A percentile compares a stretch with the other conserved stretches of the same genome.
phyloP scores from a whole-genome alignment of 2,797 vertebrate genomes.

The Coreius guichenoti region DNA sequence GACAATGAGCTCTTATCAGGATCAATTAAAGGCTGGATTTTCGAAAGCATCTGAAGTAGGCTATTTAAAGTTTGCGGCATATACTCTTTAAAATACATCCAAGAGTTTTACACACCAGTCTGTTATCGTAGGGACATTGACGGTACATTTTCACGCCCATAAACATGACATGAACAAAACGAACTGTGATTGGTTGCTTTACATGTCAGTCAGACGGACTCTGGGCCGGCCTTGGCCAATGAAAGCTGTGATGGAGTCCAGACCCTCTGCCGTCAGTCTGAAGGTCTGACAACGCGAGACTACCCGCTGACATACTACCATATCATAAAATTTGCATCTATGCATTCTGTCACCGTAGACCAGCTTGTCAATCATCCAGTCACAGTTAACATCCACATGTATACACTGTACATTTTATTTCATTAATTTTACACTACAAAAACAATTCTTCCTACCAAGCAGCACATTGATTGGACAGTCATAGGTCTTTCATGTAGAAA shows the following conservation, averaged over 20 bases:
- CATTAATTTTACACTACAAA: background rate
- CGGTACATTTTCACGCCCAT: background rate
- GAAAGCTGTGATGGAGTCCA: background rate
- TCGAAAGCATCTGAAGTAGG: background rate
- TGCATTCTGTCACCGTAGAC: background rate
- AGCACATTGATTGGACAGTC: too few relatives aligned
- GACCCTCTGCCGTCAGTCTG: too few relatives aligned
- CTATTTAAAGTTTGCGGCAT: background rate
- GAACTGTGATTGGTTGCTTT: background rate
- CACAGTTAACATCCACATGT: background rate
- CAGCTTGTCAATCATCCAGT: background rate
- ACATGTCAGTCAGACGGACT: background rate
- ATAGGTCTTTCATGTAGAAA: too few relatives aligned
- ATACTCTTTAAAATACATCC: background rate
- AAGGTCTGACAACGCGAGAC: too few relatives aligned
- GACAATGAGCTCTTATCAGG: background rate
- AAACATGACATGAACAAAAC: background rate
- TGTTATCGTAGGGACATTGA: background rate
- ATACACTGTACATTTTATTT: background rate
- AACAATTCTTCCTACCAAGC: background rate
- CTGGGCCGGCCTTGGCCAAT: background rate
- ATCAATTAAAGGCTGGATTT: background rate
- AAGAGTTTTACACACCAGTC: background rate
- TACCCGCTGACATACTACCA: background rate
- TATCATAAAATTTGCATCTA: background rate